Conservation (phyloP, 2,797 vertebrate genomes). For the Chelonia mydas region DNA sequence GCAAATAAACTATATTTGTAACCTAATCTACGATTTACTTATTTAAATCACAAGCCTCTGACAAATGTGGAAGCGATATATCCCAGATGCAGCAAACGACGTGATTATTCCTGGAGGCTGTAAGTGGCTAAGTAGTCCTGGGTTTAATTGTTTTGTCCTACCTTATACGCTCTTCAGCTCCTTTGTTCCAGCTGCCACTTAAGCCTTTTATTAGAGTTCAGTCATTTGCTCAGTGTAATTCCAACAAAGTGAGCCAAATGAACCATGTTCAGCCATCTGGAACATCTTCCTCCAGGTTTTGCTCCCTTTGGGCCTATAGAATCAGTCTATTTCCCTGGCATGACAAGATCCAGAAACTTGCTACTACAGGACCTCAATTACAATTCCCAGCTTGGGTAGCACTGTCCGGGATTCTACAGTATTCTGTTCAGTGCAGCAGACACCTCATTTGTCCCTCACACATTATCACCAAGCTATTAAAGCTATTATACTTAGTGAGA, state of each 20-base stretch:
- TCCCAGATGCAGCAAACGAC: conserved; percentile 42
- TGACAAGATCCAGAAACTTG: conserved; percentile 71
- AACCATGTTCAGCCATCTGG: conserved; percentile 73
- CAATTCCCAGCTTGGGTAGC: conserved; percentile 62
- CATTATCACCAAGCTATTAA: conserved; percentile 42
- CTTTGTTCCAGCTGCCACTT: conserved; percentile 50
- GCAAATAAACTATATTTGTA: conserved; percentile 22
- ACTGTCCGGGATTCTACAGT: conserved; percentile 59
- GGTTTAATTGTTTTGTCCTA: conserved; percentile 54
- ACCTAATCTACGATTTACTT: neutral
- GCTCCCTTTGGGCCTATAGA: conserved; percentile 68
- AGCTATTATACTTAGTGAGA: conserved; percentile 27
- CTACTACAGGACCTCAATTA: conserved; percentile 70
- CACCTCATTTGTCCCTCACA: conserved; percentile 50
- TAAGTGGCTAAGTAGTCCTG: conserved; percentile 21
- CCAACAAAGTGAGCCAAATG: conserved; percentile 75
- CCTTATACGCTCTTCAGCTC: conserved; percentile 24
- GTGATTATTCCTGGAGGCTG: conserved; percentile 10
- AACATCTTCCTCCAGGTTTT: conserved; percentile 66
- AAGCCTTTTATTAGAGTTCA: conserved; percentile 67
- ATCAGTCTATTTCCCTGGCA: conserved; percentile 61
- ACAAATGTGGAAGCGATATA: conserved; percentile 1
- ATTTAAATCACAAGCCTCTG: conserved; percentile 23
- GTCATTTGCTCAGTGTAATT: conserved; percentile 72
- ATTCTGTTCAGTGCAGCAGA: conserved; percentile 54